Base-by-base conservation (phyloP, 35 echinoderm and acorn worm genomes). In the Diadema setosum region DNA sequence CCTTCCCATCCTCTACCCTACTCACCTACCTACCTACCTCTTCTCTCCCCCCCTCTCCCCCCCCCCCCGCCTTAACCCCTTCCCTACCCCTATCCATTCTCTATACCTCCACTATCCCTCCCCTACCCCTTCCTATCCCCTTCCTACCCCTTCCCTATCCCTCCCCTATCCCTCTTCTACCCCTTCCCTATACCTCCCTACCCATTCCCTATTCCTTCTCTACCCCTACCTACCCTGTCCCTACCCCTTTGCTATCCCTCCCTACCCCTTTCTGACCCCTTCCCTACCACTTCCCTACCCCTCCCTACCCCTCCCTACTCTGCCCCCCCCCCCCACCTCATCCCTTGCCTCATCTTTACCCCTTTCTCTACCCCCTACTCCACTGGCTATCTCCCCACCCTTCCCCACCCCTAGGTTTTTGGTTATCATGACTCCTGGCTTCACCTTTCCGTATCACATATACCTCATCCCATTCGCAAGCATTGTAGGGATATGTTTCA, bases 401-500 rank as follows among this genome's bases (percentile, higher is more conserved):
- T 78, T 32, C 40, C 37, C 73, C 73, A 5, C 12, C 14, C 73
- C 40, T 41, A 90, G 88, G 88, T 83, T 45, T 58, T 36, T 42
- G 25, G 42, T 90, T 45, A 15, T 17, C 42, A 25, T 90, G 49
- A 90, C 81, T 14, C 58, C 56, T 4, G 88, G 60, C 30, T 90
- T 83, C 80, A 16, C 59, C 37, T 90, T 90, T 50, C 80, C 88
- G 8, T 90, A 84, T 81, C 81, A 84, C 56, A 46, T 90, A 83
- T 90, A 90, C 80, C 58, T 90, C 80, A 83, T 90, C 80, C 88
- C 88, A 4, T 90, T 90, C 45, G 81, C 81, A 58, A 84, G 80
- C 64, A 90, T 90, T 48, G 88, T 90, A 90, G 88, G 88, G 46
- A 65, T 90, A 45, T 90, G 88, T 83, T 90, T 90, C 81, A 56